Evolutionary conservation across 2,113 vertebrate genomes (phyloP), one percentile per base, ranked within the genome.

Genomic region (Microcebus griseorufus): DNA sequence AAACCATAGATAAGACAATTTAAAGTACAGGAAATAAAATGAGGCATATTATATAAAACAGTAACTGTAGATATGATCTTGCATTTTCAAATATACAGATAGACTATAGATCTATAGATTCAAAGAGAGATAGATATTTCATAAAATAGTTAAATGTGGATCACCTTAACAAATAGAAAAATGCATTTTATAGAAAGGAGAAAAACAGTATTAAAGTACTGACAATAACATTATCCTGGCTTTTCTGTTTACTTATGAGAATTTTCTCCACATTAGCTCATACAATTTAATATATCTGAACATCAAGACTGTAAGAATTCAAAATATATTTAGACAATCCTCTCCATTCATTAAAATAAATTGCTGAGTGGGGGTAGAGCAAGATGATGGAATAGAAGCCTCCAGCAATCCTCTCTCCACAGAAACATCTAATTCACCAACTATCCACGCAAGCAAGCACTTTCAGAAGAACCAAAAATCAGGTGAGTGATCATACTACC

Each of bases 311-410:
- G 20, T 78, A 78, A 92, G 14, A 70, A 72, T 90, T 91, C 70
- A 94, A n/a, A 92, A 80, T 94, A 58, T 94, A 84, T 58, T 94
- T 94, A 95, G 53, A 89, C 34, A 84, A 22, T 88, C 34, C 2
- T 93, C 34, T 17, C 58, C 48, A 87, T 72, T 95, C 60, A 65
- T 95, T 90, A 90, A 90, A 97, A 96, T 27, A 94, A 96, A 98
- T 92, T 90, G 65, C 65, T 97, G 94, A 97, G 25, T 55, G 27
- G 10, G 27, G 11, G 10, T 4, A 11, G 11, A 29, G 62, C 11
- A 64, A 64, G 62, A 29, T 64, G 11, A 29, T 29, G 11, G 25
- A 64, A 29, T 64, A 64, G 27, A 64, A 64, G 25, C 27, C 62
- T 29, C 25, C 25, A 64, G 10, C 62, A 64, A 64, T 29, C 62